phyloP scores from a whole-genome alignment of 2,113 vertebrate genomes.

The Oceanodroma tethys region DNA sequence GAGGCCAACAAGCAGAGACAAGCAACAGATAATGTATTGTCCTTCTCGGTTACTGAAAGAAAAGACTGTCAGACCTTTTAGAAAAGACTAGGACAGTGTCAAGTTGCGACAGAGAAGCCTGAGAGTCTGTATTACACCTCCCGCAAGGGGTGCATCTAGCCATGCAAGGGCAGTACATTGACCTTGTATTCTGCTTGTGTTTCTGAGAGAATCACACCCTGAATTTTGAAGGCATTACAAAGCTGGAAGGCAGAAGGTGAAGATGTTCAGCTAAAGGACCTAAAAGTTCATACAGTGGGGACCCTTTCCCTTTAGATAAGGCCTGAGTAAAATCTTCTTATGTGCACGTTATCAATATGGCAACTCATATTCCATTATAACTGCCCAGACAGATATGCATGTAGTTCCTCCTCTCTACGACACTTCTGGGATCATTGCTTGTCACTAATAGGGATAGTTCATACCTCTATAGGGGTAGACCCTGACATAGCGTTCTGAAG shows the following conservation, averaged over 20 bases:
- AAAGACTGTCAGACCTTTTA: neutral
- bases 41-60: neutral
- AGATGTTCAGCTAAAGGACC: neutral
- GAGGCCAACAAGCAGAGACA: neutral
- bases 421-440: neutral
- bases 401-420: neutral
- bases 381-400: neutral
- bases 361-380: neutral
- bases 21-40: neutral
- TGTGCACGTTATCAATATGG: fast-evolving
- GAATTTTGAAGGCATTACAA: neutral
- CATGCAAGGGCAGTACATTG: neutral
- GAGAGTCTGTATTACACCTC: neutral
- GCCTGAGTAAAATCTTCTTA: neutral
- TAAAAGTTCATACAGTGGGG: neutral
- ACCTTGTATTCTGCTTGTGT: neutral
- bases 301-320: neutral
- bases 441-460: neutral
- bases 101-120: neutral
- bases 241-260: neutral
- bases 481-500: neutral
- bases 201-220: neutral
- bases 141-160: neutral
- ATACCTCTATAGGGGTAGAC: neutral
- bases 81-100: neutral